Evolutionary conservation across 2,888 invertebrate genomes (phyloP).

Genomic region (Diogma glabrata): DNA sequence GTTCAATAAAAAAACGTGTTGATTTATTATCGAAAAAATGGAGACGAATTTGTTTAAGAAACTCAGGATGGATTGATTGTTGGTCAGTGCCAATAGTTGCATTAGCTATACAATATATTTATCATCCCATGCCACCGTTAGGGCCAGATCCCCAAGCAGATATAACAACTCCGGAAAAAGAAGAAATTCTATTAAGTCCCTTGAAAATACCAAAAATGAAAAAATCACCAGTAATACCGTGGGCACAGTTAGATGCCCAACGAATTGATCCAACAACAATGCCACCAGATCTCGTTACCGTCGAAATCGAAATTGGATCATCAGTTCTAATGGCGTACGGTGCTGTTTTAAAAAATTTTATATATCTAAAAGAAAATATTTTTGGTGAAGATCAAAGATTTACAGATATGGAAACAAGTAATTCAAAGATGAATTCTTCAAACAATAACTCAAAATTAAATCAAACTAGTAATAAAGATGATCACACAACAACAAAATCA

Average conservation of each 20-base stretch:
- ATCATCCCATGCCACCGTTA: conserved; percentile 83
- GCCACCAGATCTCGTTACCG: conserved; percentile 76
- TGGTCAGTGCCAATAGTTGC: conserved; percentile 94
- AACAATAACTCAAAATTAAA: conserved; percentile 35
- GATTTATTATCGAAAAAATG: conserved; percentile 52
- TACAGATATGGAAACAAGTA: conserved; percentile 74
- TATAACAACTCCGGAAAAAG: conserved; percentile 88
- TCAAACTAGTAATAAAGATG: conserved; percentile 32
- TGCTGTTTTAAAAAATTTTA: conserved; percentile 76
- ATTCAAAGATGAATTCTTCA: conserved; percentile 39
- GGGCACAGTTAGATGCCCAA: conserved; percentile 50
- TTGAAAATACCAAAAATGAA: conserved; percentile 76
- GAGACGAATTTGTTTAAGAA: conserved; percentile 66
- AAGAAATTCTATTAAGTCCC: conserved; percentile 82
- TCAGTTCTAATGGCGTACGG: conserved; percentile 87
- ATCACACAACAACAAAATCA: conserved; percentile 31
- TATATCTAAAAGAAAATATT: conserved; percentile 89
- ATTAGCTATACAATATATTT: conserved; percentile 78
- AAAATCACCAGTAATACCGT: conserved; percentile 57
- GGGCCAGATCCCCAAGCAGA: conserved; percentile 84
- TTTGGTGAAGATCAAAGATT: conserved; percentile 94
- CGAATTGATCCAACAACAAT: conserved; percentile 81
- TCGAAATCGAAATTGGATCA: conserved; percentile 91
- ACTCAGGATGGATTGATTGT: conserved; percentile 84
- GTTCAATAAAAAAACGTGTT: conserved; percentile 43